Evolutionary conservation across 2,888 invertebrate genomes (phyloP), one percentile per base, ranked within the genome.

Genomic region (Drosophila neonasuta): DNA sequence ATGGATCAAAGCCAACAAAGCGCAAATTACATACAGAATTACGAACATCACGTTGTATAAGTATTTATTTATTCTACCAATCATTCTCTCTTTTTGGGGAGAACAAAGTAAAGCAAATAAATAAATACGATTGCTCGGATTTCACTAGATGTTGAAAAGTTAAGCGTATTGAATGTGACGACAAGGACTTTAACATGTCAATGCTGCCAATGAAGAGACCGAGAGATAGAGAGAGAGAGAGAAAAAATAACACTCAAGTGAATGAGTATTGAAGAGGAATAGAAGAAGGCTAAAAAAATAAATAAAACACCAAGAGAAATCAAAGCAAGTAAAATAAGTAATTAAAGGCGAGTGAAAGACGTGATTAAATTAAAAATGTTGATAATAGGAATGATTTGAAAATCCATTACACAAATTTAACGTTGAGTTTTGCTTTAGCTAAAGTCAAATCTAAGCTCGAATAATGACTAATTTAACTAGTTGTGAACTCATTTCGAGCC

Each of bases 1-100:
- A 73, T 44, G 61, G 74, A 74, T 74, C 74, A 77, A 74, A 73
- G 71, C 54, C 59, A 54, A 34, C 10, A 24, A 32, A 39, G 30
- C 30, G 46, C 30, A 45, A 32, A 36, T 20, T 10, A 24, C 10
- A 42, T 2, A 36, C 36, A 6, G 36, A n/a, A 36, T 36, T 36
- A 36, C 34, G 34, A 34, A 34, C 34, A 24, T 24, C 24, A 24
- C 6, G 24, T 24, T 24, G 24, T 24, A 6, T 24, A 24, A 6
- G 24, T 24, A 24, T 24, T 24, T 24, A 29, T 4, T 34, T 13
- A n/a, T 57, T 29, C 39, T 11, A 15, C 46, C 32, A 32, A 32
- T 10, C 32, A 32, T 32, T 34, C 13, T 15, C n/a, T 45, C 24
- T 6, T 17, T 29, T 29, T 29, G 2, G 24, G n/a, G 42, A 30